Conservation (phyloP, 2,888 invertebrate species). For the Drosophila nr. fundita region DNA sequence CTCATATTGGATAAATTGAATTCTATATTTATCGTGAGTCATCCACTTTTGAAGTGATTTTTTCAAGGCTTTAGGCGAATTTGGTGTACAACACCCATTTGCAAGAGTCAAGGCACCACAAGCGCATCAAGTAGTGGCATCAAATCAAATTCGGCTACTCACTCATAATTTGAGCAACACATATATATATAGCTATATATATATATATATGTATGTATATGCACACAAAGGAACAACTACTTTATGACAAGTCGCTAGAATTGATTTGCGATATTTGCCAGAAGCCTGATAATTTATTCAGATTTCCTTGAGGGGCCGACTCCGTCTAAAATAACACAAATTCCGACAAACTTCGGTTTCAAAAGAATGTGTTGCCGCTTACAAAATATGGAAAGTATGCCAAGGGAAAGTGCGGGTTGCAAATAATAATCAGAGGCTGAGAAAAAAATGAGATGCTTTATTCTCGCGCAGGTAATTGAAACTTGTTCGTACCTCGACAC, state of each 20-base stretch:
- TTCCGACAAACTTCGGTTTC: not conserved
- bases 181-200: not conserved
- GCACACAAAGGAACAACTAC: not conserved
- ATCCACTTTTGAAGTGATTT: not conserved
- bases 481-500: not conserved
- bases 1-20: not conserved
- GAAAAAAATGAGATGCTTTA: not conserved
- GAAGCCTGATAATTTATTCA: slow-evolving; percentile 62
- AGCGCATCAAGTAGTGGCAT: slow-evolving; percentile 12
- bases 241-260: slow-evolving; percentile 16
- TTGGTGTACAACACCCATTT: slow-evolving; percentile 18
- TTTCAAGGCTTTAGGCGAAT: not conserved
- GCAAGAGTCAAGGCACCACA: slow-evolving; percentile 3
- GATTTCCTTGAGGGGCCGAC: slow-evolving; percentile 32
- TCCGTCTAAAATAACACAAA: not conserved
- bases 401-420: slow-evolving; percentile 14
- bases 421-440: slow-evolving; percentile 7
- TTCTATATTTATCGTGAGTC: not conserved
- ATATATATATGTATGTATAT: not conserved
- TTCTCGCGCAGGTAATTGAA: slow-evolving; percentile 45
- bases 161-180: slow-evolving; percentile 42
- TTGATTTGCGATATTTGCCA: slow-evolving; percentile 29
- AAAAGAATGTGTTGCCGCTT: slow-evolving; percentile 25
- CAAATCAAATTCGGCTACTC: slow-evolving; percentile 48
- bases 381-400: slow-evolving; percentile 34